Evolutionary conservation across 2,113 vertebrate species (phyloP), one percentile per base, ranked within the genome.

Genomic region (Pelobates fuscus): DNA sequence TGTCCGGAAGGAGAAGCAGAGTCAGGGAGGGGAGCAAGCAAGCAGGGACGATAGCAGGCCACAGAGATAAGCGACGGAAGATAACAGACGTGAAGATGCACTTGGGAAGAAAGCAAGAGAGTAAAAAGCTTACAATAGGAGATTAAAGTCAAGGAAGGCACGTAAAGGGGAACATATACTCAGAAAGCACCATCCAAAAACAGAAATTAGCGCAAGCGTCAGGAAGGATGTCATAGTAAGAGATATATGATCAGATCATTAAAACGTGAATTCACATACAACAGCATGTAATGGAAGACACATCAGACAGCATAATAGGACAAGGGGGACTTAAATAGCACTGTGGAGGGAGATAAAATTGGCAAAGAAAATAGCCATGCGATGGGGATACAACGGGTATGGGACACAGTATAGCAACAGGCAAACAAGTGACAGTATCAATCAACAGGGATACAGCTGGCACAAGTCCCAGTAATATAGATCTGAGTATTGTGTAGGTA

Each of bases 1-100:
- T 99, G 90, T 77, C 82, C 74, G 25, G 26, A n/a, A 76, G 63
- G 63, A 76, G 37, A 67, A 67, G 63, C 23, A 67, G 12, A 49
- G 64, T 76, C 54, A 76, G 63, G 72, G 55, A 67, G 32, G 72
- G 72, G 32, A 44, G 54, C 72, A 18, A 74, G 71, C 68, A 60
- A 60, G 68, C 54, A 70, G 44, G 55, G 57, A 49, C 30, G 32
- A 5, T 14, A 7, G 15, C 57, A 60, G 57, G 21, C 17, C 3
- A 23, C n/a, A 23, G 20, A 23, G 52, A 6, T 20, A 12, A 21
- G 27, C 4, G 26, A 2, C 15, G 17, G n/a, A 20, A 8, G 60
- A 2, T 26, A 10, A 37, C 15, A 60, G 29, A 27, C 18, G 17
- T n/a, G n/a, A n/a, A n/a, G n/a, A 17, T 17, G 21, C 52, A 55